A percentile compares a stretch with the other conserved stretches of the same genome.
Evolutionary conservation across 2,113 vertebrate genomes (phyloP).

Genomic region (Phrynocephalus versicolor): DNA sequence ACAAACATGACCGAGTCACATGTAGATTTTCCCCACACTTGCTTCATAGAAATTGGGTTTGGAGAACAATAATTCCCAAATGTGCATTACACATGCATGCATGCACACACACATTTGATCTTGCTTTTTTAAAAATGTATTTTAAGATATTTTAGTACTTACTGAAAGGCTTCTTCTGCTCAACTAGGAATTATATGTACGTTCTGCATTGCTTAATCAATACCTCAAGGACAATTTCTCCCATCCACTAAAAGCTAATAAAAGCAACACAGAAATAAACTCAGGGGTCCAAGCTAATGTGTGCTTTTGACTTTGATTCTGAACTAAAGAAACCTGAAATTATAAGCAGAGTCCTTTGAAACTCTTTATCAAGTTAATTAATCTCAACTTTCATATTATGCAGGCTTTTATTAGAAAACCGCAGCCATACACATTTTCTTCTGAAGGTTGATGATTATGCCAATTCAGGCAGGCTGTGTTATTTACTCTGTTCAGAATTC

Average conservation of each 20-base stretch:
- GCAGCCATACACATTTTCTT: slow-evolving; percentile 40
- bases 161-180: background rate
- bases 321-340: slow-evolving; percentile 40
- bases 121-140: background rate
- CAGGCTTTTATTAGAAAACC: slow-evolving; percentile 58
- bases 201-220: slow-evolving; percentile 21
- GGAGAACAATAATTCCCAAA: too few relatives aligned
- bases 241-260: slow-evolving; percentile 23
- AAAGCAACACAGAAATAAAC: slow-evolving; percentile 32
- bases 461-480: slow-evolving; percentile 53
- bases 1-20: background rate
- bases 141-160: background rate
- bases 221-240: background rate
- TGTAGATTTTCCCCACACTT: background rate
- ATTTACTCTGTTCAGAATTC: slow-evolving; percentile 53
- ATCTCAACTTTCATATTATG: slow-evolving; percentile 54
- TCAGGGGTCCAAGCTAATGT: background rate
- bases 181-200: slow-evolving; percentile 20
- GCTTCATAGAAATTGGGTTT: background rate
- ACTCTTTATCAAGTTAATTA: slow-evolving; percentile 55
- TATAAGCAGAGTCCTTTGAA: slow-evolving; percentile 19
- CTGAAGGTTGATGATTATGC: slow-evolving; percentile 44
- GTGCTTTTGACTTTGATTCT: slow-evolving; percentile 26
- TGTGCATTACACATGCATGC: too few relatives aligned
- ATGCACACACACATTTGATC: background rate